A percentile compares a stretch with the other conserved stretches of the same genome.
phyloP scores from a whole-genome alignment of 2,888 invertebrate species.

The Sarcophaga subvicina region DNA sequence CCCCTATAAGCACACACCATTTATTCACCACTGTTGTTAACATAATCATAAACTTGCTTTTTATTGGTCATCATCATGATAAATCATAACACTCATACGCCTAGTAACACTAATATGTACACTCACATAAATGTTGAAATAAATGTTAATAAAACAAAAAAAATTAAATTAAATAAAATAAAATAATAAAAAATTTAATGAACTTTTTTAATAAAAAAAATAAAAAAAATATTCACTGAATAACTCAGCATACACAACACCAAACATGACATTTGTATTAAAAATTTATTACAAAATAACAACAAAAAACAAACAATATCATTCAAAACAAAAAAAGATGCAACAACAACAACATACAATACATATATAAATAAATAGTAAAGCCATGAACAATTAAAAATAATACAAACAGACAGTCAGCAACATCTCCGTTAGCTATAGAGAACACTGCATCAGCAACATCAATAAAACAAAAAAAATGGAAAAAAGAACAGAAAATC shows the following conservation, averaged over 20 bases:
- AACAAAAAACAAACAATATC: conserved; percentile 15
- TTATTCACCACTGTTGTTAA: background rate
- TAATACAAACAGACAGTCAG: conserved; percentile 23
- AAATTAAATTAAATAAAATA: background rate
- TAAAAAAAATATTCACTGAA: conserved; percentile 41
- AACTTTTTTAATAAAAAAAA: conserved; percentile 21
- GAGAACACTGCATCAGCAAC: conserved; percentile 4
- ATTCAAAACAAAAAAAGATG: conserved; percentile 6
- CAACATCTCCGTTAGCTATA: background rate
- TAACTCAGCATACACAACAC: conserved; percentile 18
- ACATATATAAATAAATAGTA: conserved; percentile 38
- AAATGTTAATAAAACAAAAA: background rate
- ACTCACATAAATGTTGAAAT: background rate
- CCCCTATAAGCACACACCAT: background rate
- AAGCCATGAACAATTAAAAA: conserved; percentile 37
- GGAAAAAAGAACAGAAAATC: background rate
- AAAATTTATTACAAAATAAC: conserved; percentile 30
- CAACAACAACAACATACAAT: conserved; percentile 15
- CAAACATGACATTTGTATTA: conserved; percentile 41
- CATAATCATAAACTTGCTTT: background rate
- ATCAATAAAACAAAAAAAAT: conserved; percentile 7
- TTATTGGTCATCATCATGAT: background rate
- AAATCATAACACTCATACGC: background rate
- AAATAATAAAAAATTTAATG: conserved; percentile 1
- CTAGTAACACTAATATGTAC: background rate